Percentiles rank a stretch among this genome's conserved stretches.
phyloP scores from a whole-genome alignment of 2,797 vertebrate genomes.

The Synanceia verrucosa region DNA sequence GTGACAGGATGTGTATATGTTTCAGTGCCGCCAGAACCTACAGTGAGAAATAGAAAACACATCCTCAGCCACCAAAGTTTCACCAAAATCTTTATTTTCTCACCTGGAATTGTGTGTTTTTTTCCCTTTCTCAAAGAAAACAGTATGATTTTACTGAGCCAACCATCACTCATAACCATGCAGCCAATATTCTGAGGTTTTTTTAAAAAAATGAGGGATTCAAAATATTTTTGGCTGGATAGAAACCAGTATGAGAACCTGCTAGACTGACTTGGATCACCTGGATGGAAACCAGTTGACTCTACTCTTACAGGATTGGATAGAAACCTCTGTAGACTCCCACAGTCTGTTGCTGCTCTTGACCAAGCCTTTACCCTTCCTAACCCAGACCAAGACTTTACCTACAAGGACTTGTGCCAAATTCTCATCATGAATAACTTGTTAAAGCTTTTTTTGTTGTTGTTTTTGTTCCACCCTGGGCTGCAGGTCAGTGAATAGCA shows the following conservation, averaged over 20 bases:
- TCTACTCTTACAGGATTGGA: constrained; percentile 29
- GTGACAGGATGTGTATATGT: constrained; percentile 25
- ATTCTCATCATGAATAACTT: constrained; percentile 26
- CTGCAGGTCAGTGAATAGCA: background rate
- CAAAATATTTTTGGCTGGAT: background rate
- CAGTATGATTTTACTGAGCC: background rate
- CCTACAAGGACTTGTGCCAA: constrained; percentile 42
- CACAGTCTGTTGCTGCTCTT: constrained; percentile 45
- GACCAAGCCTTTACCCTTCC: constrained; percentile 30
- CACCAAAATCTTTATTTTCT: constrained; percentile 9
- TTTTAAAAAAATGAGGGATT: background rate
- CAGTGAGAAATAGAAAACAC: background rate
- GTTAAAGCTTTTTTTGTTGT: constrained; percentile 20
- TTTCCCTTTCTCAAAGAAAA: background rate
- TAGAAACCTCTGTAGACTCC: constrained; percentile 32
- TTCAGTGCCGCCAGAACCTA: constrained; percentile 13
- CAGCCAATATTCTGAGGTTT: constrained; percentile 1
- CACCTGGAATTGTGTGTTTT: background rate
- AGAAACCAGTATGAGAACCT: background rate
- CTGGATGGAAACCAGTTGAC: constrained; percentile 21
- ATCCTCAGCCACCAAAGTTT: constrained; percentile 56
- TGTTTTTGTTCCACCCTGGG: background rate
- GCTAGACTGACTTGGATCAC: background rate
- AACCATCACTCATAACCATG: background rate
- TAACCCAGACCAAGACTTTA: constrained; percentile 2